Evolutionary conservation across 2,797 vertebrate genomes (phyloP).

Genomic region (Gobionotothen gibberifrons): DNA sequence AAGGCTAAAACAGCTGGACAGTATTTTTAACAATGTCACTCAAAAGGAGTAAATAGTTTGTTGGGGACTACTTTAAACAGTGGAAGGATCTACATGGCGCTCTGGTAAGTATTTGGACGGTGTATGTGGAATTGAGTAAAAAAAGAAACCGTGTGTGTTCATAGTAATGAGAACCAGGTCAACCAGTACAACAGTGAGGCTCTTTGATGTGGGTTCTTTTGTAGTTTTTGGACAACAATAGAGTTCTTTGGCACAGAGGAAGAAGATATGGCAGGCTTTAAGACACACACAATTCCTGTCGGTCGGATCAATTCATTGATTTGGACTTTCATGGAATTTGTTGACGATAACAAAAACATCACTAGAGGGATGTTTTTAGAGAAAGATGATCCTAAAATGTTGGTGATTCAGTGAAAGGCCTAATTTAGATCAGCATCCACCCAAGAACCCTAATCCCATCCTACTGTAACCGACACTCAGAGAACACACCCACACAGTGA

Average conservation of each 20-base stretch:
- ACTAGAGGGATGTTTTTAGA: slow-evolving; percentile 5
- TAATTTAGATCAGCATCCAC: slow-evolving; percentile 42
- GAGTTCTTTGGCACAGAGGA: neutral
- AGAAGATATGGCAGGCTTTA: neutral
- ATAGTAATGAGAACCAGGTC: neutral
- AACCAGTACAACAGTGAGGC: no score
- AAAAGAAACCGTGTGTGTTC: neutral
- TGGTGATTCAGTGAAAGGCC: slow-evolving; percentile 18
- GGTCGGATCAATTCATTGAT: neutral
- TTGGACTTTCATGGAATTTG: neutral
- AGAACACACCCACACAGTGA: slow-evolving; percentile 36
- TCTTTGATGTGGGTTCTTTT: no score
- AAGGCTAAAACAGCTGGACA: no score
- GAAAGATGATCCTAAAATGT: neutral
- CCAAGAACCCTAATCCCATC: slow-evolving; percentile 49
- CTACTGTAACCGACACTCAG: slow-evolving; percentile 22
- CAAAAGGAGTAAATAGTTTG: neutral
- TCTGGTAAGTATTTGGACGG: neutral
- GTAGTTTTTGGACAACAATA: no score
- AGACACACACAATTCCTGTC: neutral
- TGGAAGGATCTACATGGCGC: no score
- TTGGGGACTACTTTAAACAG: neutral
- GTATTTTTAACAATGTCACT: no score
- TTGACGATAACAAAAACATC: neutral
- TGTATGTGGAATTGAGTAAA: neutral